Conservation (phyloP, 2,113 vertebrate genomes). For the Hassar affinis region DNA sequence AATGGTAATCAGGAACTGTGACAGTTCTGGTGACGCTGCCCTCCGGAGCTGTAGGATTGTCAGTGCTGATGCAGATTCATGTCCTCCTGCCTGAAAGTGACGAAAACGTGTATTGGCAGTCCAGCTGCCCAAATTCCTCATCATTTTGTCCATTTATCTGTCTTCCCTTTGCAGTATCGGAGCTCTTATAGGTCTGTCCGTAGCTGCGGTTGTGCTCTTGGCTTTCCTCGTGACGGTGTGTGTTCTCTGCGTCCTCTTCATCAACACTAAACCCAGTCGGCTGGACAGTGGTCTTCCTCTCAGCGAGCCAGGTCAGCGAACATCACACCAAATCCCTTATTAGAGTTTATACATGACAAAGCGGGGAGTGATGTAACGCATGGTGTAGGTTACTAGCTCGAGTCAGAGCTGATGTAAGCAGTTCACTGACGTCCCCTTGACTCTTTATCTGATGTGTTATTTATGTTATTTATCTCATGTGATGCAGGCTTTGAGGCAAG, state of each 20-base stretch:
- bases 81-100: background rate
- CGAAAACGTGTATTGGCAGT: background rate
- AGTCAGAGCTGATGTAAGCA: background rate
- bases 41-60: background rate
- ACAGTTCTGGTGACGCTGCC: background rate
- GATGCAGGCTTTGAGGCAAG: background rate
- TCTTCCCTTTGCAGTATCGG: slow-evolving; percentile 73
- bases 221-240: slow-evolving; percentile 88
- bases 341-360: background rate
- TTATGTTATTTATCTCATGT: background rate
- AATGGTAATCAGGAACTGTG: background rate
- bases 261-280: slow-evolving; percentile 84
- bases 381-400: background rate
- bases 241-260: slow-evolving; percentile 91
- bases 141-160: background rate
- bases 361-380: too few relatives aligned
- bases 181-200: slow-evolving; percentile 85
- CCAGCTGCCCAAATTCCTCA: background rate
- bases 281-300: slow-evolving; percentile 84
- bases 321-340: slow-evolving; percentile 44
- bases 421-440: background rate
- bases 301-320: slow-evolving; percentile 74
- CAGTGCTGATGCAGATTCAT: background rate
- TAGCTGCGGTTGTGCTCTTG: slow-evolving; percentile 86
- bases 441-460: background rate